Conservation (phyloP, 35 echinoderm and acorn worm species). For the Heliocidaris tuberculata region DNA sequence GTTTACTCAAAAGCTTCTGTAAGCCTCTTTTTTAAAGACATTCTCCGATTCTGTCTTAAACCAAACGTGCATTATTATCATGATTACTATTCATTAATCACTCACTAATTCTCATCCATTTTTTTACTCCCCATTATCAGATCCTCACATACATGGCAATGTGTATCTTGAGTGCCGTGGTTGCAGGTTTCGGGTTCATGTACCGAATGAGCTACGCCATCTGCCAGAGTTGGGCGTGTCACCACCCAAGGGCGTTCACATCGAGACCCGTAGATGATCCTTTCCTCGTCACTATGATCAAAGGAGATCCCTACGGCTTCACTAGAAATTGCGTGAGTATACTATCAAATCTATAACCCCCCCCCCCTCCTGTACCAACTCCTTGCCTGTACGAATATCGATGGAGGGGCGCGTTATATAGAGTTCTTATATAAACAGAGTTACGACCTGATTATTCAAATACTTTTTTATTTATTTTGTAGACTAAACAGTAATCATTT, state of each 20-base stretch:
- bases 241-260: not conserved
- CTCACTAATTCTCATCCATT: not conserved
- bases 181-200: constrained; percentile 36
- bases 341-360: not conserved
- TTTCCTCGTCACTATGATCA: not conserved
- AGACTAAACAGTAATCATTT: no score
- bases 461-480: no score
- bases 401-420: no score
- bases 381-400: no score
- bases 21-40: no score
- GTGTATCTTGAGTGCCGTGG: constrained; percentile 33
- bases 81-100: no score
- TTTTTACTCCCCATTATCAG: not conserved
- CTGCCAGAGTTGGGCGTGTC: constrained; percentile 43
- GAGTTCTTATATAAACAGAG: no score
- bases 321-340: constrained; percentile 44
- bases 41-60: no score
- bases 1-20: no score
- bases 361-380: no score
- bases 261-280: not conserved
- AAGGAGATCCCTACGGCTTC: constrained; percentile 41
- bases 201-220: constrained; percentile 41
- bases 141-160: constrained; percentile 30
- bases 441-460: no score
- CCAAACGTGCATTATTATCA: no score